phyloP scores from a whole-genome alignment of 2,888 invertebrate genomes.

The Dryocosmus kuriphilus region DNA sequence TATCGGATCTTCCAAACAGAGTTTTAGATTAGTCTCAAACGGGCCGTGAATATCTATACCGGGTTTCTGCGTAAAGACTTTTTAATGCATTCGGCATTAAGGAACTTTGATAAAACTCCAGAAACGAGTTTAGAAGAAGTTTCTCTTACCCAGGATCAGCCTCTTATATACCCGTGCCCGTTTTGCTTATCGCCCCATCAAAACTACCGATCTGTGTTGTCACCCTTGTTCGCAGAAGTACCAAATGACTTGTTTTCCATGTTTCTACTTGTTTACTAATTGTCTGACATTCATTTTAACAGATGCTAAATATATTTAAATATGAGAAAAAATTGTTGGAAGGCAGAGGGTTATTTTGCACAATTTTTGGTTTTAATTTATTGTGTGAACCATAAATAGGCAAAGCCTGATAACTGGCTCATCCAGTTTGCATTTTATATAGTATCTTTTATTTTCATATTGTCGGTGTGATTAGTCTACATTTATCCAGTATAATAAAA shows the following conservation, averaged over 20 bases:
- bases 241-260: background rate
- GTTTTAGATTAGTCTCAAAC: slow-evolving; percentile 69
- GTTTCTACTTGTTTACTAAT: background rate
- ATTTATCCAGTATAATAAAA: no score
- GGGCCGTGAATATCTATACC: slow-evolving; percentile 54
- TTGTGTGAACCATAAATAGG: no score
- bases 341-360: no score
- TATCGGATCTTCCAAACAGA: slow-evolving; percentile 69
- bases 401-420: no score
- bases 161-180: background rate
- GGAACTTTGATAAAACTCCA: slow-evolving; percentile 65
- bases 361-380: no score
- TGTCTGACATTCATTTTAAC: no score
- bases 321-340: no score
- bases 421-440: no score
- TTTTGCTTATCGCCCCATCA: background rate
- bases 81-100: slow-evolving; percentile 68
- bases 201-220: slow-evolving; percentile 19
- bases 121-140: slow-evolving; percentile 69
- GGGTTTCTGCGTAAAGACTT: slow-evolving; percentile 59
- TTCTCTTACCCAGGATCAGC: slow-evolving; percentile 47
- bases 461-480: no score
- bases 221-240: background rate
- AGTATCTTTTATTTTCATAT: no score
- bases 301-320: no score